Percentiles rank a stretch among this genome's conserved stretches.
These are phyloP conservation scores for Pseudolycoriella hygida DNA, from an alignment of 2,888 invertebrate genomes.

Conservation along the genomic window DNA sequence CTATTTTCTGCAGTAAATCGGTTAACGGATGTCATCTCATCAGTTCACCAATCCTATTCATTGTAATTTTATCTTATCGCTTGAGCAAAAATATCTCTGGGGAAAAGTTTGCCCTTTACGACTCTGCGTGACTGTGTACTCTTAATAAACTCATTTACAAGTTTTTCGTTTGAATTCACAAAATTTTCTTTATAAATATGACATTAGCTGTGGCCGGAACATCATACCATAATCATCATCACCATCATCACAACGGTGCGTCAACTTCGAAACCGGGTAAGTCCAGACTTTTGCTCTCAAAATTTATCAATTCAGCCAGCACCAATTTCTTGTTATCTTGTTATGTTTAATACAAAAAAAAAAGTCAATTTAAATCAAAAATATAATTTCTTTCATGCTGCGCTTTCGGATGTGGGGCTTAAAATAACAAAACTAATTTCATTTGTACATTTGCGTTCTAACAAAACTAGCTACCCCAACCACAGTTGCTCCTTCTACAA, in stretches of 20 bases:
- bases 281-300: conserved; percentile 2
- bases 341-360: not conserved
- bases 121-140: too few relatives aligned
- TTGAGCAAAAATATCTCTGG: too few relatives aligned
- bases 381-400: conserved; percentile 12
- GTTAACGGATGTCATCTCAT: too few relatives aligned
- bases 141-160: not conserved
- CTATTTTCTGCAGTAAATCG: too few relatives aligned
- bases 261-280: conserved; percentile 15
- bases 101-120: too few relatives aligned
- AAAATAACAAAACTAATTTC: not conserved
- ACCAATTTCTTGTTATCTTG: not conserved
- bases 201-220: conserved; percentile 11
- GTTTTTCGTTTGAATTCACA: not conserved
- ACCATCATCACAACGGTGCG: conserved; percentile 10
- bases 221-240: conserved; percentile 12
- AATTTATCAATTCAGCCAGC: too few relatives aligned
- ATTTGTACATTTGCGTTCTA: not conserved
- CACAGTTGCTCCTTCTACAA: conserved; percentile 1
- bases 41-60: too few relatives aligned
- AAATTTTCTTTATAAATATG: not conserved
- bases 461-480: conserved; percentile 5
- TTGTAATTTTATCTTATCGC: too few relatives aligned
- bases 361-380: not conserved
- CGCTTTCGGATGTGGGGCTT: conserved; percentile 7